These are phyloP conservation scores for Crossaster papposus DNA, from an alignment of 53 echinoderm and acorn worm species.

Conservation along the genomic window DNA sequence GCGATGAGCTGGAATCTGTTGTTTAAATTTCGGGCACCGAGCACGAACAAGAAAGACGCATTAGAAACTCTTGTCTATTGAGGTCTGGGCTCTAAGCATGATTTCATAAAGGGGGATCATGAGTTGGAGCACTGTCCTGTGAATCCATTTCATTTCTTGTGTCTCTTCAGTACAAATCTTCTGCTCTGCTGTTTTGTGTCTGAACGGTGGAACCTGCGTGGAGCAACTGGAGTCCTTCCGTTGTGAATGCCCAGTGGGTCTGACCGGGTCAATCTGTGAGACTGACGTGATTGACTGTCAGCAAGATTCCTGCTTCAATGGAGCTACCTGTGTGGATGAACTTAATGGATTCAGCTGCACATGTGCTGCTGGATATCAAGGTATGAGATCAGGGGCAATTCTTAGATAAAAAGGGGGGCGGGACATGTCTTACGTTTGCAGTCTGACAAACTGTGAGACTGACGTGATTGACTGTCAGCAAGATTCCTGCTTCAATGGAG, in stretches of 20 bases:
- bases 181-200: slow-evolving; percentile 72
- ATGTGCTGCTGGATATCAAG: slow-evolving; percentile 67
- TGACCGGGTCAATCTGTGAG: slow-evolving; percentile 62
- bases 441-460: slow-evolving; percentile 47
- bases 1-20: not conserved
- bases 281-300: slow-evolving; percentile 59
- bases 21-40: too few species aligned
- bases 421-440: not conserved
- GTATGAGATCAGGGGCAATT: not conserved
- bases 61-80: too few species aligned
- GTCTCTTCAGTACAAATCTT: slow-evolving; percentile 18
- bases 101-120: too few species aligned
- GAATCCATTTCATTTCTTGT: not conserved
- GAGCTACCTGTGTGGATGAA: slow-evolving; percentile 66
- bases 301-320: slow-evolving; percentile 72
- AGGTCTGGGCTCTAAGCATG: too few species aligned
- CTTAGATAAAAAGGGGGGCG: not conserved
- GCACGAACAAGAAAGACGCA: too few species aligned
- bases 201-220: slow-evolving; percentile 72
- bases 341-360: slow-evolving; percentile 60
- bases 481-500: slow-evolving; percentile 75
- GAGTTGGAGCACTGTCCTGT: not conserved
- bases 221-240: slow-evolving; percentile 39
- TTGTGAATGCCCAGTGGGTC: slow-evolving; percentile 68
- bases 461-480: slow-evolving; percentile 52